Conservation (phyloP, 2,113 vertebrate species). For the Lethenteron reissneri region DNA sequence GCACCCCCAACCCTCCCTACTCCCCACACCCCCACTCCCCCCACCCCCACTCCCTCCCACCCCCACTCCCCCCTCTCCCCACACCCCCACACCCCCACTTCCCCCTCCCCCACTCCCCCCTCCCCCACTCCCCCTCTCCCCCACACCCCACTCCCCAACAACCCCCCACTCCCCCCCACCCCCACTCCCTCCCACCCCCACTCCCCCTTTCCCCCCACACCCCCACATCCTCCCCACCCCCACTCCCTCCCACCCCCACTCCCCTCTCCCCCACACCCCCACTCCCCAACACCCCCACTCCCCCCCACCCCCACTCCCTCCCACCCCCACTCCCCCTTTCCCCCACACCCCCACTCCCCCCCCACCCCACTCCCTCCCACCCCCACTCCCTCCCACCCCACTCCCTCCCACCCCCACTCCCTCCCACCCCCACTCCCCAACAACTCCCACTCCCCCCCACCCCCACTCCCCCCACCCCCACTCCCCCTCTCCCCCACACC, state of each 20-base stretch:
- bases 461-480: background rate
- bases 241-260: conserved; percentile 13
- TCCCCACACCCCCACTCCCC: background rate
- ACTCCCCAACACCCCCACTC: background rate
- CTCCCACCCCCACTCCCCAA: conserved; percentile 1
- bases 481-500: background rate
- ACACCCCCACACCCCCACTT: background rate
- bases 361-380: too few relatives aligned
- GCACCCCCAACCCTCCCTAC: too few relatives aligned
- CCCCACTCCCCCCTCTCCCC: too few relatives aligned
- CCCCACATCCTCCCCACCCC: background rate
- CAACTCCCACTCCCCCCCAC: too few relatives aligned
- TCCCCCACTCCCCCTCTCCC: background rate
- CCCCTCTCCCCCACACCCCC: conserved; percentile 1
- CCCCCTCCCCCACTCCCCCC: background rate
- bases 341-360: too few relatives aligned
- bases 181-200: background rate
- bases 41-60: background rate
- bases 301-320: too few relatives aligned
- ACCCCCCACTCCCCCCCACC: background rate
- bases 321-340: background rate
- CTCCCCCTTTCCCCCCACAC: too few relatives aligned
- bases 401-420: too few relatives aligned
- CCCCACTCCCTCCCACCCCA: too few relatives aligned
- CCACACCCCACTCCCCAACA: too few relatives aligned